A percentile compares a stretch with the other conserved stretches of the same genome.
Conservation (phyloP, 1,140 invertebrate species). For the Batillaria attramentaria region DNA sequence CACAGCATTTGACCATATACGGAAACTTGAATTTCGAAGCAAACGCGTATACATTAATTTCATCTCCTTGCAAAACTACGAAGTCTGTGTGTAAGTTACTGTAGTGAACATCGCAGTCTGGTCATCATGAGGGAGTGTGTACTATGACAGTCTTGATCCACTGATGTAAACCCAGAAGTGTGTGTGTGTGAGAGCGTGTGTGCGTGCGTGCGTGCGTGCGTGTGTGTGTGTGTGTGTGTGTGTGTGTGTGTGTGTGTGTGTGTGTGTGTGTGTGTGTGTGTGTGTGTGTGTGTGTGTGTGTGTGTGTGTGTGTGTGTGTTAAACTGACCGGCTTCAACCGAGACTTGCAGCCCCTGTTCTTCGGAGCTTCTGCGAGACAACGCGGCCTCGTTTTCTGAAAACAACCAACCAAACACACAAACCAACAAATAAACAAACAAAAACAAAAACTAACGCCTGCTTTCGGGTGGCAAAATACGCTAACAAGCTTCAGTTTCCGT, state of each 20-base stretch:
- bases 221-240: conserved; percentile 2
- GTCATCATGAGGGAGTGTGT: too few species aligned
- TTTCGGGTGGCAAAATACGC: not conserved
- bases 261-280: conserved; percentile 1
- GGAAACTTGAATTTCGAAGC: too few species aligned
- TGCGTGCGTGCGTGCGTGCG: not conserved
- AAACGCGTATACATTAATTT: too few species aligned
- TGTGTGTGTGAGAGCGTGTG: not conserved
- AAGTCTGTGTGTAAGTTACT: not conserved
- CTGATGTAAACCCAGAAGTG: too few species aligned
- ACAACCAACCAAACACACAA: not conserved
- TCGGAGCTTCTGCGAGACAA: too few species aligned
- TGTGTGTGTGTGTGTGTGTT: not conserved
- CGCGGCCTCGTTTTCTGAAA: too few species aligned
- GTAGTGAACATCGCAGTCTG: too few species aligned
- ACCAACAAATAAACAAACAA: not conserved
- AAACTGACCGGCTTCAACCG: not conserved
- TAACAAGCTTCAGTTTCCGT: too few species aligned
- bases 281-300: not conserved
- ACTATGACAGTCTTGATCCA: too few species aligned
- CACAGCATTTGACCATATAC: too few species aligned
- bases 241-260: not conserved
- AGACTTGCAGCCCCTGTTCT: too few species aligned
- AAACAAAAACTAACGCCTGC: not conserved
- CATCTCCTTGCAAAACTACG: too few species aligned